Base-by-base conservation (phyloP, 2,888 invertebrate species). In the Cynaeus angustus region DNA sequence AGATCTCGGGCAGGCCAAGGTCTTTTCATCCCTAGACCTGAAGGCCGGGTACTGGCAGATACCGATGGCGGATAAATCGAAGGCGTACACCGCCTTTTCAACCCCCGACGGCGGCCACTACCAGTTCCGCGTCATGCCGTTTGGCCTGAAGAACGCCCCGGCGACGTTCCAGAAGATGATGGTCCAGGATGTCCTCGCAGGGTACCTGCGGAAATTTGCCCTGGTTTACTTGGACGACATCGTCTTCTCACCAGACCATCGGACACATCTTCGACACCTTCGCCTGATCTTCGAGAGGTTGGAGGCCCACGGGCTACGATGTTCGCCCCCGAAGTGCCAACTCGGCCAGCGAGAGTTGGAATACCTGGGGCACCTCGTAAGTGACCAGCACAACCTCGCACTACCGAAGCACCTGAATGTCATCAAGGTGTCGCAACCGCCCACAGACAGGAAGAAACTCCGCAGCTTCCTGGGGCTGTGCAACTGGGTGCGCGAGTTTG, bases 401-500 rank as follows among this genome's bases (percentile, higher is more conserved):
- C 2, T n/a, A 6, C 37, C 37, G 1, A 37, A 37, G 7, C 37
- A 37, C n/a, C 3, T 37, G 4, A 8, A 37, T 7, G 2, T 2
- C 1, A 37, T 43, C 12, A 6, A 6, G 10, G 6, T 37, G 7
- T n/a, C 37, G 7, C 37, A 37, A 37, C 37, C 37, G 1, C 37
- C 37, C 2, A 37, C 8, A 37, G n/a, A n/a, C 37, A 3, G 37
- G 1, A 43, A 12, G 10, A 12, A 30, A 12, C 13, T 53, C 7
- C 50, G 33, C 26, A 10, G 7, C 7, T 53, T 53, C 53, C 13
- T 53, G 33, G 53, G 53, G 8, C 5, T 12, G 9, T 53, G 53
- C 53, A 53, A 53, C 12, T 53, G 53, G 53, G 14, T 53, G 12
- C 53, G 33, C 6, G 53, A 53, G 3, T 33, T 14, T 30, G 53